Percentiles rank a stretch among this genome's conserved stretches.
Conservation (phyloP, 2,797 vertebrate species). For the Tolypeutes matacus region DNA sequence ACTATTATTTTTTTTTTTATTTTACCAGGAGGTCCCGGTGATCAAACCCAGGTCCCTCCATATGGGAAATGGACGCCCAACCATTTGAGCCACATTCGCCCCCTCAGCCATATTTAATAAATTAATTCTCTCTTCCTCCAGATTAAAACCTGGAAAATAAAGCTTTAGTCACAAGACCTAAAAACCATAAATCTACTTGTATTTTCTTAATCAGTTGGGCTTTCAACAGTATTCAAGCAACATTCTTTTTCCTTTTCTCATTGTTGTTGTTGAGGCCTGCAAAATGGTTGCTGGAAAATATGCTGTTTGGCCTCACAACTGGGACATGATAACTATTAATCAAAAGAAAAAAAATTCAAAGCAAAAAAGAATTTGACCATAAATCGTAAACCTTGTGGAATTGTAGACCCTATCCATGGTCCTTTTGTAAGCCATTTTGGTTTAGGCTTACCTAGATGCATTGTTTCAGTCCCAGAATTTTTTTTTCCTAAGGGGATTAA, state of each 20-base stretch:
- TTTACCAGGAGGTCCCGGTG: no score
- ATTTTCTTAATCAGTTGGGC: constrained; percentile 39
- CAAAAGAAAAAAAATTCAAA: neutral
- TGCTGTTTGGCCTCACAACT: neutral
- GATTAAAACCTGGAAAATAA: constrained; percentile 52
- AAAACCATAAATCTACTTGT: constrained; percentile 24
- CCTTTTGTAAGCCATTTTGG: constrained; percentile 16
- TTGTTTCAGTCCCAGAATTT: neutral
- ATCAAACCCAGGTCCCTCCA: no score
- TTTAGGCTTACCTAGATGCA: neutral
- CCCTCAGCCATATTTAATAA: constrained; percentile 50
- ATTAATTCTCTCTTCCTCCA: constrained; percentile 14
- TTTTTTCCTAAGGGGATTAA: neutral
- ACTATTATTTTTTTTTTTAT: no score
- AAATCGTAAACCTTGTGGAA: neutral
- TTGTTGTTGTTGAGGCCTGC: neutral
- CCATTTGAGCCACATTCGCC: no score
- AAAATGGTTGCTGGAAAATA: neutral
- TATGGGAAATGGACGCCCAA: no score
- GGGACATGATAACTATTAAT: neutral
- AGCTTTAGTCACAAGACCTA: constrained; percentile 11
- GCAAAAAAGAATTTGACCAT: neutral
- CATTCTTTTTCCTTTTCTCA: neutral
- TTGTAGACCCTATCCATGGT: neutral
- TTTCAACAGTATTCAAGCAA: constrained; percentile 17